Evolutionary conservation across 1,140 invertebrate species (phyloP), one percentile per base, ranked within the genome.

Genomic region (Centruroides sculpturatus): DNA sequence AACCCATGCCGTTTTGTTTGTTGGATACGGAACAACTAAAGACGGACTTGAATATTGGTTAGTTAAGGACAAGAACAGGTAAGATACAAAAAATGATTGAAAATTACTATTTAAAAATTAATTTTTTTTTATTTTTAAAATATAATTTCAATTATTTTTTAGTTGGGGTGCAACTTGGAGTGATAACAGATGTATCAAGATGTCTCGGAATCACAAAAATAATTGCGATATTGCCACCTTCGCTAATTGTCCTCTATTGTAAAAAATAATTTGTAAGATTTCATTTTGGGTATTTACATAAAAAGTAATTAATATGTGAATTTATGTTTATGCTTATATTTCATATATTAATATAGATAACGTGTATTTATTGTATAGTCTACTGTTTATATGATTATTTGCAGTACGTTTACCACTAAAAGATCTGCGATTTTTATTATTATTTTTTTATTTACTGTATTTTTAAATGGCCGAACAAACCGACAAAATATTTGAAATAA

Each of bases 81-180:
- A 61, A 87, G 69, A 67, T 23, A 23, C 23, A 23, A 23, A 23
- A 23, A 23, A 23, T 23, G 87, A 68, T 68, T 56, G 93, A 89
- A 89, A 83, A 85, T 35, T 75, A 75, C 61, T 76, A 73, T 2
- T 96, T 92, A 91, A 91, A 91, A 34, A 77, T 83, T 47, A 68
- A 84, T 4, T 92, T 92, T 47, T 96, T 89, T 77, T 23, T 23
- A 23, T 23, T 23, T 23, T 23, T 23, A 23, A 23, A 23, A 23
- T 23, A 23, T 23, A 23, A 23, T 23, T 23, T 23, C 23, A 23
- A 23, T 23, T 41, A 6, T 8, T 6, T 41, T 41, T 6, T 68
- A 71, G 68, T 75, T 89, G 62, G 87, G 69, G 71, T 47, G 93
- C 89, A 89, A 83, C 85, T 35, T 96, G 92, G 92, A 92, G 92